These are phyloP conservation scores for Tragelaphus imberbis DNA, from an alignment of 2,113 vertebrate genomes.

Conservation along the genomic window DNA sequence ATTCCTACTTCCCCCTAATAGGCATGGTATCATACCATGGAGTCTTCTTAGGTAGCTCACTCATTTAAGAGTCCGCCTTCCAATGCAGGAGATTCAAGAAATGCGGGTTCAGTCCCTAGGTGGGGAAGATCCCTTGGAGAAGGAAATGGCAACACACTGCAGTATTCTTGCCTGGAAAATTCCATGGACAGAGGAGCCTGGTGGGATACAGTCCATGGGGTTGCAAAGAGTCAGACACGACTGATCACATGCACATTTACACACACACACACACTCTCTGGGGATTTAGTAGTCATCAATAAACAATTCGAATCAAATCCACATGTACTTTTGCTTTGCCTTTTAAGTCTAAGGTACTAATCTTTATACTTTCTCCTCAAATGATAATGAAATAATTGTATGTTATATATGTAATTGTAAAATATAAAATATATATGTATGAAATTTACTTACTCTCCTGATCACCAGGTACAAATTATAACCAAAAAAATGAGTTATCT, in stretches of 20 bases:
- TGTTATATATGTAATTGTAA: neutral
- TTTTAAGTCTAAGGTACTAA: neutral
- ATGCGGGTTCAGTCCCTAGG: neutral
- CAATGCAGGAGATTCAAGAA: neutral
- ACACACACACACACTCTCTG: neutral
- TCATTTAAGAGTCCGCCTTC: fast-evolving
- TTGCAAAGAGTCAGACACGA: neutral
- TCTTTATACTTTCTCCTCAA: neutral
- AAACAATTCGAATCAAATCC: neutral
- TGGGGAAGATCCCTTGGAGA: neutral
- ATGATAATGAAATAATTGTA: neutral
- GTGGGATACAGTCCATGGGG: neutral
- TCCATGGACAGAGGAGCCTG: neutral
- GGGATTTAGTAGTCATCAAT: neutral
- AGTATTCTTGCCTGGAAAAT: neutral
- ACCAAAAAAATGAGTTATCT: neutral
- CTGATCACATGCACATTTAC: neutral
- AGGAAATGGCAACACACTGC: neutral
- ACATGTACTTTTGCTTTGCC: neutral
- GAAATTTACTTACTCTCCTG: neutral
- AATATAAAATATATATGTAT: neutral
- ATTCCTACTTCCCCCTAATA: neutral
- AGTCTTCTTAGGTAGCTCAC: neutral
- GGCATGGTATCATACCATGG: too few species aligned
- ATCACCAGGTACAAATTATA: neutral